Evolutionary conservation across 2,797 vertebrate species (phyloP).

Genomic region (Sebastes minor): DNA sequence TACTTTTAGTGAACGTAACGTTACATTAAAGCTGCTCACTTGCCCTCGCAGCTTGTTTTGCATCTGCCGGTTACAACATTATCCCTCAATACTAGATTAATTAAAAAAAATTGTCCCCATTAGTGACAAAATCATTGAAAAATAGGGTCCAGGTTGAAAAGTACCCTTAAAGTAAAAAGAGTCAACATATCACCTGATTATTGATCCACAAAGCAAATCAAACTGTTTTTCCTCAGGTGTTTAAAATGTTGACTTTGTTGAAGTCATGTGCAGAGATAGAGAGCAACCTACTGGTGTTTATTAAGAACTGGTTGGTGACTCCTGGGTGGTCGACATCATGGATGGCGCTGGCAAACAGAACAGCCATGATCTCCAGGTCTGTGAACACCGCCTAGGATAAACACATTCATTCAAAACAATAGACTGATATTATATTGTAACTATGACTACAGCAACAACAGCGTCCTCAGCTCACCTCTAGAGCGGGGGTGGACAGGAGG

Average conservation of each 20-base stretch:
- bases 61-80: too few species aligned
- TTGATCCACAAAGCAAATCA: not conserved
- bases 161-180: not conserved
- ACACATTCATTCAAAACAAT: not conserved
- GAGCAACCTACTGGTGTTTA: conserved; percentile 90
- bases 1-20: too few species aligned
- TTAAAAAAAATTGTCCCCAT: too few species aligned
- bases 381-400: conserved; percentile 90
- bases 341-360: conserved; percentile 92
- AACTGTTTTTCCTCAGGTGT: not conserved
- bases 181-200: not conserved
- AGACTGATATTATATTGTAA: not conserved
- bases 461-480: conserved; percentile 82
- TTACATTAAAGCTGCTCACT: too few species aligned
- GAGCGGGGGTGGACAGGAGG: conserved; percentile 90
- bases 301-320: conserved; percentile 95
- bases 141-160: too few species aligned
- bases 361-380: conserved; percentile 92
- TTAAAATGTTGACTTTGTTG: not conserved
- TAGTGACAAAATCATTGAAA: too few species aligned
- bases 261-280: not conserved
- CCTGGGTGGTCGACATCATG: conserved; percentile 95
- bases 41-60: too few species aligned
- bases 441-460: not conserved
- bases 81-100: too few species aligned